Conservation (phyloP, 2,888 invertebrate genomes). For the Xylocampa areola region DNA sequence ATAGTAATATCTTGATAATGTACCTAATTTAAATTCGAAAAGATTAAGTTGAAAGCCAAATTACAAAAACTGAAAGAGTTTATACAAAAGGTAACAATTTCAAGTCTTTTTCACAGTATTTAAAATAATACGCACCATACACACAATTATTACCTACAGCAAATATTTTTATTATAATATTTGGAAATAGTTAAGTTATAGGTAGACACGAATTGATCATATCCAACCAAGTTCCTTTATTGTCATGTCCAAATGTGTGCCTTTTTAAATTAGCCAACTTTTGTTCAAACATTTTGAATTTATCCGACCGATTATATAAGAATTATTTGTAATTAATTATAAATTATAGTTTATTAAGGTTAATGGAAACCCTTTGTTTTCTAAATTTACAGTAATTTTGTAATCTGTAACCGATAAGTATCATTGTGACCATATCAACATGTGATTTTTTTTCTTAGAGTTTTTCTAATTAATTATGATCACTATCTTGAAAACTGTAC, state of each 20-base stretch:
- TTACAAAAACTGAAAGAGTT: constrained; percentile 22
- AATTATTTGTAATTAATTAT: constrained; percentile 18
- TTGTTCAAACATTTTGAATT: constrained; percentile 26
- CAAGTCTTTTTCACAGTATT: constrained; percentile 14
- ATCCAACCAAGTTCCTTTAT: constrained; percentile 71
- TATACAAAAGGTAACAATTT: constrained; percentile 18
- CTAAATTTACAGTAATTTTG: constrained; percentile 15
- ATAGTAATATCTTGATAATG: constrained; percentile 28
- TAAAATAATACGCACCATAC: constrained; percentile 24
- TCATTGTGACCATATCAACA: constrained; percentile 55
- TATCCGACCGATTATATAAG: constrained; percentile 6
- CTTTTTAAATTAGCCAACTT: constrained; percentile 61
- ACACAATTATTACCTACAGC: constrained; percentile 9
- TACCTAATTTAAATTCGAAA: constrained; percentile 27
- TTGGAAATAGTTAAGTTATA: constrained; percentile 28
- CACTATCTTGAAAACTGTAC: constrained; percentile 20
- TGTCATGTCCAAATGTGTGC: constrained; percentile 69
- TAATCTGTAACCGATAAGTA: constrained; percentile 35
- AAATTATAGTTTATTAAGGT: constrained; percentile 9
- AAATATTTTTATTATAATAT: constrained; percentile 36
- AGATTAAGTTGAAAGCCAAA: constrained; percentile 28
- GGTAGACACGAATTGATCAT: constrained; percentile 52
- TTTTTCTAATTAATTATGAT: constrained; percentile 28
- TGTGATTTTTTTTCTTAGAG: constrained; percentile 39
- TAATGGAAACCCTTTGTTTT: constrained; percentile 17